A percentile compares a stretch with the other conserved stretches of the same genome.
Evolutionary conservation across 2,797 vertebrate genomes (phyloP).

Genomic region (Australoheros facetus): DNA sequence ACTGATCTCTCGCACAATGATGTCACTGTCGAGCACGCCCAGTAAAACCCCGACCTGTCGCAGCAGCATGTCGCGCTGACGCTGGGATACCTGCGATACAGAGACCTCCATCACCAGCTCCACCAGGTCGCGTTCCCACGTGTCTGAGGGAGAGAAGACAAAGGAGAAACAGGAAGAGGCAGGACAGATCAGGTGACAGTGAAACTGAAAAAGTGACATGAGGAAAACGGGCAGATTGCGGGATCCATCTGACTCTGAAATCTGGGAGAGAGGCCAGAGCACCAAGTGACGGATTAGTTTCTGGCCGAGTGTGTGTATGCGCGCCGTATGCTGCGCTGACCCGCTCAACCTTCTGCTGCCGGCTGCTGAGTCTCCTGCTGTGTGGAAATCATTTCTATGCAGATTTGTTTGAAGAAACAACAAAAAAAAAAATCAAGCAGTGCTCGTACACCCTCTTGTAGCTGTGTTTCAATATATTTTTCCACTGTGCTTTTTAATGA

Average conservation of each 20-base stretch:
- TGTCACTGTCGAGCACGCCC: slow-evolving; percentile 95
- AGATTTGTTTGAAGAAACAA: background rate
- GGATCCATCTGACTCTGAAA: slow-evolving; percentile 39
- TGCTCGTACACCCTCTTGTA: too few species aligned
- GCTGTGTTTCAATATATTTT: background rate
- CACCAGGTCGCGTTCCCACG: slow-evolving; percentile 90
- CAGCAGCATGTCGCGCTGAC: slow-evolving; percentile 96
- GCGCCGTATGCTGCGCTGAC: slow-evolving; percentile 45
- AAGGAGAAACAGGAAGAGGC: background rate
- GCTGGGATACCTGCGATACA: slow-evolving; percentile 90
- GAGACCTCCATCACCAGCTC: slow-evolving; percentile 94
- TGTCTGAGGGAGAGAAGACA: slow-evolving; percentile 76
- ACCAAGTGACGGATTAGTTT: slow-evolving; percentile 44
- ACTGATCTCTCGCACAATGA: slow-evolving; percentile 91
- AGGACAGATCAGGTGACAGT: background rate
- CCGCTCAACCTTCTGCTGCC: slow-evolving; percentile 32
- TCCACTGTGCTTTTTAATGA: background rate
- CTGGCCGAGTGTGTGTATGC: slow-evolving; percentile 36
- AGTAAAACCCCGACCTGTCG: slow-evolving; percentile 95
- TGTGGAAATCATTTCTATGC: background rate
- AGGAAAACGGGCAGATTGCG: slow-evolving; percentile 9
- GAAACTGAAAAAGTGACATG: background rate
- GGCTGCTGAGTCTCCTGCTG: background rate
- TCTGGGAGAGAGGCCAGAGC: slow-evolving; percentile 56
- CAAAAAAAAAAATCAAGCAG: background rate